Conservation (phyloP, 2,113 vertebrate genomes). For the Datnioides undecimradiatus region DNA sequence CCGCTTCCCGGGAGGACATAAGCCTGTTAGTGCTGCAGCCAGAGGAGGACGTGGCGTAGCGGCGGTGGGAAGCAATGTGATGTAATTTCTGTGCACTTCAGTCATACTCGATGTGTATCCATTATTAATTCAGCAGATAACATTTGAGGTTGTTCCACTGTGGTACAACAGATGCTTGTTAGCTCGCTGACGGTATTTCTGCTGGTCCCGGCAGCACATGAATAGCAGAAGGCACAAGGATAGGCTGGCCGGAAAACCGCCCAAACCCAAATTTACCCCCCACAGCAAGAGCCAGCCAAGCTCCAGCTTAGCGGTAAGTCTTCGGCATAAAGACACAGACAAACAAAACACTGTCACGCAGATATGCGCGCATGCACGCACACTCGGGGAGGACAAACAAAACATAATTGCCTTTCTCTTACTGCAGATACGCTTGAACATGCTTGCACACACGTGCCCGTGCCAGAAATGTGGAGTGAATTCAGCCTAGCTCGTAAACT, state of each 20-base stretch:
- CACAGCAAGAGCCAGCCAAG: constrained; percentile 93
- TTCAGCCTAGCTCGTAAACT: constrained; percentile 45
- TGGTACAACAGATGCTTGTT: constrained; percentile 64
- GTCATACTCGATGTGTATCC: constrained; percentile 39
- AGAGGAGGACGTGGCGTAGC: constrained; percentile 13
- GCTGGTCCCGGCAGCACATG: constrained; percentile 89
- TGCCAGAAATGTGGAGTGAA: constrained; percentile 47
- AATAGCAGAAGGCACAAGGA: constrained; percentile 98
- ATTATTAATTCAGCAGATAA: constrained; percentile 70
- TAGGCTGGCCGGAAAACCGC: constrained; percentile 94
- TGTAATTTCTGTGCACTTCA: constrained; percentile 55
- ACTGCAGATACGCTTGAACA: constrained; percentile 42
- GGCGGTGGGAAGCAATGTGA: constrained; percentile 43
- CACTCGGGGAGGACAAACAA: constrained; percentile 47
- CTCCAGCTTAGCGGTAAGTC: constrained; percentile 91
- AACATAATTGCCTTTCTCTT: constrained; percentile 55
- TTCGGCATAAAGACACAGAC: constrained; percentile 40
- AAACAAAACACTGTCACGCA: constrained; percentile 56
- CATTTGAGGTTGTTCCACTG: constrained; percentile 59
- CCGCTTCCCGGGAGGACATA: constrained; percentile 37
- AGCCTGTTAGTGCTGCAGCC: constrained; percentile 46
- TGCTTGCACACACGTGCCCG: constrained; percentile 29
- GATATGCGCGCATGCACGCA: constrained; percentile 35
- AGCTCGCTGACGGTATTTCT: constrained; percentile 58
- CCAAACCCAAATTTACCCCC: constrained; percentile 94